Evolutionary conservation across 2,888 invertebrate species (phyloP), one percentile per base, ranked within the genome.

Genomic region (Spodoptera picta): DNA sequence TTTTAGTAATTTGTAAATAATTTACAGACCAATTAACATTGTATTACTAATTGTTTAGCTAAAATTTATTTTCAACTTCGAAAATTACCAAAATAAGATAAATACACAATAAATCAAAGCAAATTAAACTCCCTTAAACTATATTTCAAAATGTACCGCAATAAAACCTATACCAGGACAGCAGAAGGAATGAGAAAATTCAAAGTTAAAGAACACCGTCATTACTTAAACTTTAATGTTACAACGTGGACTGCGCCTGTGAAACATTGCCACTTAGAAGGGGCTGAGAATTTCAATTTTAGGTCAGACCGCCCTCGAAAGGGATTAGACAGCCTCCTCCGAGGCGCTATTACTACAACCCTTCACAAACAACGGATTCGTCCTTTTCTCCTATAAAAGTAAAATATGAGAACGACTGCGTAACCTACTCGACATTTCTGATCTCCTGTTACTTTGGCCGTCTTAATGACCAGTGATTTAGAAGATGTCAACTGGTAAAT

Each of bases 241-340:
- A 71, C 76, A 75, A 74, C 79, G 71, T 82, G 76, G 80, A 84
- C 81, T 72, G 57, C 50, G 73, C 69, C 80, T 73, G 76, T 83
- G 80, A 85, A 85, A 84, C 83, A 88, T 85, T 81, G 82, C 86
- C 83, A 83, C 85, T 85, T 85, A 81, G 79, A 73, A 80, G 79
- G 83, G 83, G 77, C 79, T 83, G 85, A 78, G 83, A 84, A 88
- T 88, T 89, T 88, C 86, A 87, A 87, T 88, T 89, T 87, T 84
- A 88, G 88, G 87, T 87, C 85, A 85, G 81, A 60, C 68, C 69
- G 43, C 75, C 77, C 86, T 81, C 81, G 69, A 76, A 83, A 81
- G 80, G 86, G 86, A 85, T 87, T 87, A 87, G 83, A 81, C 79
- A 80, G 76, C 69, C 79, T 79, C 73, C 82, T 79, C 78, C 12